Conservation (phyloP, 2,113 vertebrate species). For the Menidia beryllina region DNA sequence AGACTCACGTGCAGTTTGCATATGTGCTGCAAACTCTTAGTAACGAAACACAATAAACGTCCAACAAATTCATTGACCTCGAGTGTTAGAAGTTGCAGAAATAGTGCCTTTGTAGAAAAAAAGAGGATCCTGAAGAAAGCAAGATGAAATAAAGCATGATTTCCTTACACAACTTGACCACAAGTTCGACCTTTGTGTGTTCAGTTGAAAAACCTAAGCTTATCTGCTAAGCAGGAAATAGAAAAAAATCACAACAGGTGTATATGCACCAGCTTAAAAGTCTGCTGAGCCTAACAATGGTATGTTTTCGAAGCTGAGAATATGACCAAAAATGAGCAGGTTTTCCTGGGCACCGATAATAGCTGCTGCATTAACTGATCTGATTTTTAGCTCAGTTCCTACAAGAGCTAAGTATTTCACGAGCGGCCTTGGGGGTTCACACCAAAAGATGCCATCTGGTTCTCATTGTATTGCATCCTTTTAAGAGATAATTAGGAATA, state of each 20-base stretch:
- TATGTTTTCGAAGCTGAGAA: conserved; percentile 5
- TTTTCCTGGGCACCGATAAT: conserved; percentile 26
- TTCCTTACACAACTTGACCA: conserved; percentile 48
- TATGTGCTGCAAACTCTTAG: not conserved
- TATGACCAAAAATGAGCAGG: conserved; percentile 17
- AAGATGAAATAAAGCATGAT: conserved; percentile 37
- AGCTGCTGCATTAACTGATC: conserved; percentile 47
- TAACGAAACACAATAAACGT: not conserved
- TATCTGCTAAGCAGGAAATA: conserved; percentile 19
- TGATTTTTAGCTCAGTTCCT: conserved; percentile 52
- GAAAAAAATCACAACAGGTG: conserved; percentile 2
- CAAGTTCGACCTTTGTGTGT: conserved; percentile 69
- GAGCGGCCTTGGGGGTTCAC: conserved; percentile 61
- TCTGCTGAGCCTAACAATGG: not conserved
- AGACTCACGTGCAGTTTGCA: conserved; percentile 29
- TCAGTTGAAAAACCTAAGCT: conserved; percentile 28
- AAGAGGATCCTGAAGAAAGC: conserved; percentile 3
- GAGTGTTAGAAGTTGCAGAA: not conserved
- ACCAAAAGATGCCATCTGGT: conserved; percentile 70
- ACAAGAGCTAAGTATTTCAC: conserved; percentile 67
- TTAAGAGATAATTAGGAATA: conserved; percentile 71
- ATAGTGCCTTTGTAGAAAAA: not conserved
- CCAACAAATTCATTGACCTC: not conserved
- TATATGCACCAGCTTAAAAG: not conserved
- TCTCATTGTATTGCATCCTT: conserved; percentile 63